Conservation (phyloP, 2,113 vertebrate genomes). For the Mesoclemmys tuberculata region DNA sequence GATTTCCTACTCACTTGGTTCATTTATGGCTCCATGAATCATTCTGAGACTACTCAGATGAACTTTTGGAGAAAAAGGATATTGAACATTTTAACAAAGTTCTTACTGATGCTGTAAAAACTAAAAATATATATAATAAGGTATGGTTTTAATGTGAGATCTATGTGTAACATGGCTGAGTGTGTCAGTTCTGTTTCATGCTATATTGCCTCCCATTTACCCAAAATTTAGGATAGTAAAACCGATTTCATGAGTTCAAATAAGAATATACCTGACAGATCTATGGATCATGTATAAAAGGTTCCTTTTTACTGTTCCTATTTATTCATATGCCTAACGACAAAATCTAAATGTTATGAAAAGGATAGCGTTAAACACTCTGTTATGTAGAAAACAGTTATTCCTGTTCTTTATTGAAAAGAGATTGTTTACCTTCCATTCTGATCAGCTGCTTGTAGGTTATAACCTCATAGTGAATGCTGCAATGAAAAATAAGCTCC, state of each 20-base stretch:
- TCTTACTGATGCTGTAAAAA: slow-evolving; percentile 78
- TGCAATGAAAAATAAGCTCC: neutral
- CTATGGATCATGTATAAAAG: neutral
- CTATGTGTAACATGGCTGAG: neutral
- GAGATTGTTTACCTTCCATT: neutral
- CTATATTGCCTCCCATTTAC: neutral
- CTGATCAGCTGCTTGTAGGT: neutral
- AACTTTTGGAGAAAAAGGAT: slow-evolving; percentile 83
- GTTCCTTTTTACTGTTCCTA: neutral
- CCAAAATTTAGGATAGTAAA: neutral
- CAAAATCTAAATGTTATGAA: neutral
- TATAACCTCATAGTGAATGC: slow-evolving; percentile 6
- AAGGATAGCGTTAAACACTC: neutral
- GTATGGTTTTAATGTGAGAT: slow-evolving; percentile 28
- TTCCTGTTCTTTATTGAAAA: neutral
- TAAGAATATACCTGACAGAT: neutral
- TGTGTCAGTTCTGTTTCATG: neutral
- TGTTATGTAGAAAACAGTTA: neutral
- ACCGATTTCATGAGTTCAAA: neutral
- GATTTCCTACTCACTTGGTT: slow-evolving; percentile 80
- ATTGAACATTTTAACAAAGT: slow-evolving; percentile 82
- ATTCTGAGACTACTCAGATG: slow-evolving; percentile 81
- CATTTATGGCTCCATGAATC: slow-evolving; percentile 81
- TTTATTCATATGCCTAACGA: neutral
- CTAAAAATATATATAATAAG: too few species aligned